These are phyloP conservation scores for Ommatoiulus sabulosus DNA, from an alignment of 2,888 invertebrate genomes.

Conservation along the genomic window DNA sequence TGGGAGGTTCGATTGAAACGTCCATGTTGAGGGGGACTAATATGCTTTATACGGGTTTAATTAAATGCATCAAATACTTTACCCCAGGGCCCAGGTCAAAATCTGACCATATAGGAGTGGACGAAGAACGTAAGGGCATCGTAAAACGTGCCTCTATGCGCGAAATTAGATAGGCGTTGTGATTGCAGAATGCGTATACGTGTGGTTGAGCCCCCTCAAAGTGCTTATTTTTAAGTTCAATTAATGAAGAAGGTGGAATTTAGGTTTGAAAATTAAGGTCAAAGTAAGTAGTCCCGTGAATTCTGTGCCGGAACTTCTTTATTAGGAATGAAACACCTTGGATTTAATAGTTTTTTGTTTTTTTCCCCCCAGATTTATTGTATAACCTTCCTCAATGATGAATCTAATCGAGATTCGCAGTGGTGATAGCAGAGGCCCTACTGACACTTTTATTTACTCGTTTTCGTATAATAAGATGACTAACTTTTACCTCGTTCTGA, in stretches of 20 bases:
- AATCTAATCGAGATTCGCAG: background rate
- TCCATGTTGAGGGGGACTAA: background rate
- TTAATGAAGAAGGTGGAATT: constrained; percentile 23
- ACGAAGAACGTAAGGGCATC: constrained; percentile 18
- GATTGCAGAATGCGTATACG: no score
- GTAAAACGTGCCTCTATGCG: background rate
- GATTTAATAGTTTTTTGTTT: background rate
- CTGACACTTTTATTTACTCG: background rate
- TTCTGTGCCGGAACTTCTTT: background rate
- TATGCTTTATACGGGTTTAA: background rate
- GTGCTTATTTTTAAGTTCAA: constrained; percentile 17
- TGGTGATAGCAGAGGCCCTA: background rate
- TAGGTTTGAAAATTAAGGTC: constrained; percentile 5
- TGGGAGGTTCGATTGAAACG: background rate
- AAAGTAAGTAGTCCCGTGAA: background rate
- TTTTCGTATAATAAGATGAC: constrained; percentile 2
- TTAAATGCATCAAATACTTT: background rate
- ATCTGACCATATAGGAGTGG: background rate
- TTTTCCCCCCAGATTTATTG: constrained; percentile 13
- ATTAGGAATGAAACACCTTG: background rate
- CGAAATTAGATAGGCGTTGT: constrained; percentile 24
- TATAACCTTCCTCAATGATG: background rate
- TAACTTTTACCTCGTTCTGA: background rate
- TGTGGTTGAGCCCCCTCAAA: background rate
- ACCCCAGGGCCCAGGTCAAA: no score